Conservation (phyloP, 2,888 invertebrate genomes). For the Thumatha senex region DNA sequence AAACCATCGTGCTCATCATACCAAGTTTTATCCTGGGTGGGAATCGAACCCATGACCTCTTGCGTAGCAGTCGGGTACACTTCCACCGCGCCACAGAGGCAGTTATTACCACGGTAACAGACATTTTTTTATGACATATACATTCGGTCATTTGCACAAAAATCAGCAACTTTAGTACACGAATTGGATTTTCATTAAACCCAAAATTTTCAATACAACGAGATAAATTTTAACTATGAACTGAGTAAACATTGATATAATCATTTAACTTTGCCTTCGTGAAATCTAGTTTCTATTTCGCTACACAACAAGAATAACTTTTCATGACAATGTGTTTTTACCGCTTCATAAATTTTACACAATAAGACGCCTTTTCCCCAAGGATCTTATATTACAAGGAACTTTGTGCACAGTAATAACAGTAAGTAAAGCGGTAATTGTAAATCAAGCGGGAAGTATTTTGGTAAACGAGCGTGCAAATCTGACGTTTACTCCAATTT, state of each 20-base stretch:
- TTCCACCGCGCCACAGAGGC: too few relatives aligned
- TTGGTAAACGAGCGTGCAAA: constrained; percentile 59
- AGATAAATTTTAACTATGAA: too few relatives aligned
- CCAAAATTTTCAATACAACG: too few relatives aligned
- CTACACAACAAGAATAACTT: neutral
- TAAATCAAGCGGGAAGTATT: constrained; percentile 51
- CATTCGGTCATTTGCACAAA: too few relatives aligned
- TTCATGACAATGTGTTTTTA: neutral
- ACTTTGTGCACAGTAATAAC: constrained; percentile 28
- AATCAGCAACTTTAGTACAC: too few relatives aligned
- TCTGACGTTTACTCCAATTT: constrained; percentile 61
- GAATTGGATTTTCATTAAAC: too few relatives aligned
- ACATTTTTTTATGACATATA: too few relatives aligned
- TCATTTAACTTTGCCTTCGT: neutral
- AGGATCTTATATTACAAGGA: constrained; percentile 14
- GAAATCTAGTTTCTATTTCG: neutral
- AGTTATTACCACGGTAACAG: too few relatives aligned
- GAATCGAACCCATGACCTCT: too few relatives aligned
- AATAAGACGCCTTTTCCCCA: constrained; percentile 18
- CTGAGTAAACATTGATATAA: neutral
- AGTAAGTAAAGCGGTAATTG: constrained; percentile 39
- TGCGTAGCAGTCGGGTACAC: too few relatives aligned
- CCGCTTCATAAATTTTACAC: constrained; percentile 6
- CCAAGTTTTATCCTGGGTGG: too few relatives aligned
- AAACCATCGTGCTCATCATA: too few relatives aligned